These are phyloP conservation scores for Copidosoma aretas DNA, from an alignment of 2,888 invertebrate genomes.

Conservation along the genomic window DNA sequence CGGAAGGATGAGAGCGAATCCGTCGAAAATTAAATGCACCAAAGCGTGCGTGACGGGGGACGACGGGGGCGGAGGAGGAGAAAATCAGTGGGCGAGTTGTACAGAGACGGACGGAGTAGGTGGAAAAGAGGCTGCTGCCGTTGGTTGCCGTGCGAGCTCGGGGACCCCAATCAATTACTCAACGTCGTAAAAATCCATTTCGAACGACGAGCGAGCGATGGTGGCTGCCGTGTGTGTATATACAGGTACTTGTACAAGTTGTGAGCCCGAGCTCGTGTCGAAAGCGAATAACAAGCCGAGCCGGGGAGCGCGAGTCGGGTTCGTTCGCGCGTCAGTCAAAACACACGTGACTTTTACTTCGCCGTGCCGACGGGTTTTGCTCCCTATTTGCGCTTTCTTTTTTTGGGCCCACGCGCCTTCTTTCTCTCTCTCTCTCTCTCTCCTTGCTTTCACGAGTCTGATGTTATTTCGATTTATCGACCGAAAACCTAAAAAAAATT, in stretches of 20 bases:
- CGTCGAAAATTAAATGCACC: no score
- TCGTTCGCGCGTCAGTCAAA: conserved; percentile 51
- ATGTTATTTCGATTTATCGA: no score
- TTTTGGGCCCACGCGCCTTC: not conserved
- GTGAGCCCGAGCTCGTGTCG: conserved; percentile 39
- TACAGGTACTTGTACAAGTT: no score
- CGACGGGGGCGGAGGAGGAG: no score
- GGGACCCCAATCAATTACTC: conserved; percentile 34
- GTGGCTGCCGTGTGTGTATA: not conserved
- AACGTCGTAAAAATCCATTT: conserved; percentile 19
- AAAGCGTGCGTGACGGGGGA: no score
- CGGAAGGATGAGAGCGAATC: no score
- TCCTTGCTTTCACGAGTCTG: not conserved
- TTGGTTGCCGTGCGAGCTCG: not conserved
- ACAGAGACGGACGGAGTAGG: conserved; percentile 21
- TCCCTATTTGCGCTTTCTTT: not conserved
- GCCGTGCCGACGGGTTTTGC: conserved; percentile 34
- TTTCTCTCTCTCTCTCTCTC: not conserved
- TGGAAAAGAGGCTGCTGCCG: conserved; percentile 9
- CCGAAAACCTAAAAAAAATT: no score
- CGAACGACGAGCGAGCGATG: conserved; percentile 8
- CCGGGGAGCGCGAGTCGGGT: conserved; percentile 39
- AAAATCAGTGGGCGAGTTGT: not conserved
- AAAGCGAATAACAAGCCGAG: conserved; percentile 47
- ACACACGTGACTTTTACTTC: conserved; percentile 49